Conservation (phyloP, 2,797 vertebrate genomes). For the Sebastes matsubarae region DNA sequence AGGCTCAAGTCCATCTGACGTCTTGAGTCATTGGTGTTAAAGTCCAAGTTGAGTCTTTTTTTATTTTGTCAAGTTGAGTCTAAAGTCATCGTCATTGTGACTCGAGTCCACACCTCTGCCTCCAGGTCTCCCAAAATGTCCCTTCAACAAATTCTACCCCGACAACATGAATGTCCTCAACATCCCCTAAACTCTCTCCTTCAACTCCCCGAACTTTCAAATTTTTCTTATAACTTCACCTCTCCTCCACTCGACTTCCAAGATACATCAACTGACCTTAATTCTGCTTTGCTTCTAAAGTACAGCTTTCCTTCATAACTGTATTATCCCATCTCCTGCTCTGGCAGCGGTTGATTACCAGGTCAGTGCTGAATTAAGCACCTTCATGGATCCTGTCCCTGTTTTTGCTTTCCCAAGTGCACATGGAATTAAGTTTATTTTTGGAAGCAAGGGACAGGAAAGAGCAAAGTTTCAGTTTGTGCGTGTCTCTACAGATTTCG, state of each 20-base stretch:
- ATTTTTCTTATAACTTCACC: not conserved
- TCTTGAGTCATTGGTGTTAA: no score
- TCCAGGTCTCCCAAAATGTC: no score
- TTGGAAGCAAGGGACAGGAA: conserved; percentile 68
- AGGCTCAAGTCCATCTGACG: no score
- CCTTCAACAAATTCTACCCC: no score
- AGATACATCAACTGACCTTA: conserved; percentile 30
- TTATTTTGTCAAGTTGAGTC: no score
- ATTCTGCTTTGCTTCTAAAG: conserved; percentile 48
- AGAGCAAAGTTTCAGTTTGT: conserved; percentile 71
- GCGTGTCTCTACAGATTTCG: conserved; percentile 57
- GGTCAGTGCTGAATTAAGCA: conserved; percentile 78
- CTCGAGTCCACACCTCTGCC: no score
- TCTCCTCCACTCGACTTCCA: not conserved
- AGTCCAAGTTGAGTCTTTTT: no score
- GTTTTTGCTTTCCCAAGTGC: conserved; percentile 78
- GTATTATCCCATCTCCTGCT: conserved; percentile 51
- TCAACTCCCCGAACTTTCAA: not conserved
- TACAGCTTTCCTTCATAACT: conserved; percentile 41
- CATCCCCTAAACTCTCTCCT: not conserved
- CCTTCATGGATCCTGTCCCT: conserved; percentile 73
- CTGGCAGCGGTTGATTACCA: conserved; percentile 68
- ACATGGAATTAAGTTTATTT: conserved; percentile 74
- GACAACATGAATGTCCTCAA: not conserved
- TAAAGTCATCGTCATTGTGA: no score